Conservation (phyloP, 2,888 invertebrate species). For the Gisinianus flammeolus region DNA sequence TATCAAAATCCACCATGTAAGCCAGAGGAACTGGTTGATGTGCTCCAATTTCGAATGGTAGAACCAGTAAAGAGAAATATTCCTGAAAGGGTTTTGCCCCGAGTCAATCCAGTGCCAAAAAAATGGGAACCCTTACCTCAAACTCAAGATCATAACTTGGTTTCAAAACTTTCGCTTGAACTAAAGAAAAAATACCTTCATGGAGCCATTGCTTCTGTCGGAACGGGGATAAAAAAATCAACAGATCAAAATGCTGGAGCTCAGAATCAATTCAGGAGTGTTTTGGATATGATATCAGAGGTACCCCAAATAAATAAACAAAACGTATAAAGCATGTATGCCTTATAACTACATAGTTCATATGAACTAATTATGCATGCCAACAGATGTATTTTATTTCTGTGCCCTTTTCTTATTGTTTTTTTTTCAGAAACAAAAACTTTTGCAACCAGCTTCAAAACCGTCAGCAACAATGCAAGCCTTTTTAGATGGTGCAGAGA, state of each 20-base stretch:
- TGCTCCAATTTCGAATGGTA: conserved; percentile 25
- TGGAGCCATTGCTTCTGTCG: conserved; percentile 71
- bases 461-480: conserved; percentile 74
- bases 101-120: conserved; percentile 55
- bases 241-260: conserved; percentile 72
- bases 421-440: conserved; percentile 87
- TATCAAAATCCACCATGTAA: background rate
- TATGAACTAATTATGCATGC: too few relatives aligned
- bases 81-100: conserved; percentile 51
- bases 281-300: conserved; percentile 84
- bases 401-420: too few relatives aligned
- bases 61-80: conserved; percentile 43
- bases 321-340: too few relatives aligned
- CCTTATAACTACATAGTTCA: too few relatives aligned
- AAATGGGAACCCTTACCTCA: conserved; percentile 51
- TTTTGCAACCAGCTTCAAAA: conserved; percentile 77
- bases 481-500: conserved; percentile 65
- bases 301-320: too few relatives aligned
- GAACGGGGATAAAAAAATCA: conserved; percentile 75
- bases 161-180: conserved; percentile 84
- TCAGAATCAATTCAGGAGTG: conserved; percentile 82
- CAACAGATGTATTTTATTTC: too few relatives aligned
- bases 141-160: conserved; percentile 75
- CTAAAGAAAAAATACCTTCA: conserved; percentile 83
- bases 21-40: conserved; percentile 16